Base-by-base conservation (phyloP, 2,113 vertebrate genomes). In the Ellobius talpinus region DNA sequence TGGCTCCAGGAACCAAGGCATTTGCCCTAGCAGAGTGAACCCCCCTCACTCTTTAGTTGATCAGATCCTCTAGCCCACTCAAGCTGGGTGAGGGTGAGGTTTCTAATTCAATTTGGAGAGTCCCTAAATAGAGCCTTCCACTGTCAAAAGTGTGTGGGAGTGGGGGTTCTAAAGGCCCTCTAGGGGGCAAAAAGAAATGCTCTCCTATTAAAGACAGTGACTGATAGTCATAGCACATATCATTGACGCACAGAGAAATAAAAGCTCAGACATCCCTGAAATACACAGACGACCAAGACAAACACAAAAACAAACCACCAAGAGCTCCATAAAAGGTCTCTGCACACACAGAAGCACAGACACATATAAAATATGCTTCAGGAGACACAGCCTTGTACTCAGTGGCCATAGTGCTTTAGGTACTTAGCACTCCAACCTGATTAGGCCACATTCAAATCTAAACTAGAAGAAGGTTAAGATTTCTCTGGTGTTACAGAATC, bases 181-280 rank as follows among this genome's bases (percentile, higher is more conserved):
- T 36, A 42, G 21, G 76, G 39, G 24, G 76, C 50, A 94, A 90
- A 77, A 31, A 95, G 36, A 96, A 90, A 42, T 5, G 31, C 85
- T 93, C 68, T 76, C 74, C 91, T 55, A 70, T 91, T 88, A 90
- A 36, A 68, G 52, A 93, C 42, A 88, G 84, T 79, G 68, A 94
- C 66, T 58, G 33, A 90, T 58, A 89, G 63, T 85, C 42, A 19
- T 52, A 92, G 78, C 33, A 88, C 61, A 33, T 2, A 74, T 26
- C 52, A 82, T 1, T 2, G 17, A 63, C 24, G 85, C 73, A 87
- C 33, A 52, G 0, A 89, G 16, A 94, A 93, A 90, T 55, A 78
- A 92, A 93, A 94, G 76, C 45, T 78, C 45, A 95, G 65, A 91
- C 77, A 93, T 66, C 19, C 36, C 85, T 86, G 81, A 96, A 94